Conservation (phyloP, 2,113 vertebrate species). For the Syngnathus scovelli region DNA sequence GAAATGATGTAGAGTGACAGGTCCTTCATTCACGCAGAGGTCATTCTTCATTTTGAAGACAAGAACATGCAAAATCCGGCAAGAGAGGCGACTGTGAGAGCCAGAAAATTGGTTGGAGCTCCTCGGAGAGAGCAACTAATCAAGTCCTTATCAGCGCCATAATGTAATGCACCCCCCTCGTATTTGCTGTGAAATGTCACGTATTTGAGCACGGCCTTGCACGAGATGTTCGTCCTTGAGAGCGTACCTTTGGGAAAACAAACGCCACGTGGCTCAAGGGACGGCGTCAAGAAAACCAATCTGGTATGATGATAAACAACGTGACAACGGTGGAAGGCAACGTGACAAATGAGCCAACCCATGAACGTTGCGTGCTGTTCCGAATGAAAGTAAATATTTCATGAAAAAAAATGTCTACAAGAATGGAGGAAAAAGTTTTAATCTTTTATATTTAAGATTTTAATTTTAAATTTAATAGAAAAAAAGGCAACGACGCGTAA, state of each 20-base stretch:
- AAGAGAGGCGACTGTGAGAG: too few species aligned
- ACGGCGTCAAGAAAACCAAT: neutral
- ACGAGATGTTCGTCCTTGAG: neutral
- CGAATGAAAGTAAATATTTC: neutral
- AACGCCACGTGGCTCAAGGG: neutral
- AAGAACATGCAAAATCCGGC: neutral
- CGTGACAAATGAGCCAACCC: neutral
- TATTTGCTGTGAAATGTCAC: neutral
- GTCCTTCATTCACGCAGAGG: conserved; percentile 13
- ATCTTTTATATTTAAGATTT: too few species aligned
- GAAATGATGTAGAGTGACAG: conserved; percentile 40
- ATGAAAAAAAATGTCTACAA: too few species aligned
- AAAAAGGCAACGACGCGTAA: neutral
- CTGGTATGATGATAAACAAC: conserved; percentile 1
- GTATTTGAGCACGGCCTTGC: neutral
- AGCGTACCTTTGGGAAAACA: neutral
- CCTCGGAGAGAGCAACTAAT: neutral
- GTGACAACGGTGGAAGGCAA: neutral
- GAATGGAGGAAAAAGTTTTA: too few species aligned
- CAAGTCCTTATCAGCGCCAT: neutral
- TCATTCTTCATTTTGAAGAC: neutral
- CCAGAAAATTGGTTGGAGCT: neutral
- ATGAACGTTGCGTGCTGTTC: neutral
- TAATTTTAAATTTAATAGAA: neutral
- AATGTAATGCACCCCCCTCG: neutral